Conservation (phyloP, 2,888 invertebrate genomes). For the Erebia aethiops region DNA sequence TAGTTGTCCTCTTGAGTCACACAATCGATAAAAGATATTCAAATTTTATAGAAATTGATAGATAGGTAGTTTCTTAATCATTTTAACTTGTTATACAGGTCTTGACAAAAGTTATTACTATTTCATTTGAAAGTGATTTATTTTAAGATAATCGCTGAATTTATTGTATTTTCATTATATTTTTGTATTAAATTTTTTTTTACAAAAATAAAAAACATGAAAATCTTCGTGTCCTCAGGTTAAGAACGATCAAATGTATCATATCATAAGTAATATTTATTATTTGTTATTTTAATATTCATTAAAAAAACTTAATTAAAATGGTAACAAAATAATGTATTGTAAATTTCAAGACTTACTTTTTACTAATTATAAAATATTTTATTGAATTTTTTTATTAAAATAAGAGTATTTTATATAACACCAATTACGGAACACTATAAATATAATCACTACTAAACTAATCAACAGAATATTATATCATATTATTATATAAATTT, state of each 20-base stretch:
- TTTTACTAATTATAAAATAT: neutral
- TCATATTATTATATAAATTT: constrained; percentile 2
- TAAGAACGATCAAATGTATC: neutral
- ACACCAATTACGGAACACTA: constrained; percentile 32
- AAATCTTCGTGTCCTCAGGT: neutral
- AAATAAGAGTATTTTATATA: constrained; percentile 18
- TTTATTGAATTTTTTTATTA: constrained; percentile 7
- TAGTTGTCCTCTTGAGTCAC: constrained; percentile 15
- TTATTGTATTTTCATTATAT: neutral
- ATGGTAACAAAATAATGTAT: neutral
- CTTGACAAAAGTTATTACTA: too few species aligned
- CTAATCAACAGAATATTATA: constrained; percentile 24
- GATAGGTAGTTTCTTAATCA: neutral
- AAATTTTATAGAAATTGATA: neutral
- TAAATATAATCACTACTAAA: constrained; percentile 23
- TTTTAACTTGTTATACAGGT: neutral
- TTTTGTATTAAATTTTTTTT: neutral
- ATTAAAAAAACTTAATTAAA: neutral
- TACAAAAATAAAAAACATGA: neutral
- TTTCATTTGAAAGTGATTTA: too few species aligned
- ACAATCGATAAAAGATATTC: neutral
- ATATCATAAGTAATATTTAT: neutral
- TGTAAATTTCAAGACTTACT: neutral
- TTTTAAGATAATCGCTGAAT: too few species aligned
- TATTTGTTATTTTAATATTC: neutral